These are phyloP conservation scores for Eupithecia centaureata DNA, from an alignment of 2,888 invertebrate genomes.

Conservation along the genomic window DNA sequence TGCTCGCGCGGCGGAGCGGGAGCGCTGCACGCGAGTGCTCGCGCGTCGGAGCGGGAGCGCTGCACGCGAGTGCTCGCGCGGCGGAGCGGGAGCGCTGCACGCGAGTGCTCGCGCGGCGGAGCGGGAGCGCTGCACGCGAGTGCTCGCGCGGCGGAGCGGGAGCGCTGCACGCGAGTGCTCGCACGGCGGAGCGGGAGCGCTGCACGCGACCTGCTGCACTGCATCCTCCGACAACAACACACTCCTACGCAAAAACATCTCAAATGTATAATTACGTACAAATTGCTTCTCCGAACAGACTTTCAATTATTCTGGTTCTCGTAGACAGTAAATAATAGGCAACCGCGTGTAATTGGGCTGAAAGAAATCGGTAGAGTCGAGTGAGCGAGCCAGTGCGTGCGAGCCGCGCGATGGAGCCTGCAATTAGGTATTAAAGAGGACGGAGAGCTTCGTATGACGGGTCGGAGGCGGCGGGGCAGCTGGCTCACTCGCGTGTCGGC, in stretches of 20 bases:
- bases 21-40: no score
- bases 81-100: no score
- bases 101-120: no score
- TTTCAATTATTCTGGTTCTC: slow-evolving; percentile 17
- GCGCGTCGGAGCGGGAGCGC: no score
- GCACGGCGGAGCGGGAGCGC: no score
- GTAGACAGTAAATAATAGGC: slow-evolving; percentile 32
- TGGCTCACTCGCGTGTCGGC: neutral
- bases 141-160: no score
- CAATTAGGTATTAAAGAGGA: slow-evolving; percentile 68
- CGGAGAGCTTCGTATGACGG: slow-evolving; percentile 23
- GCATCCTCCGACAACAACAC: neutral
- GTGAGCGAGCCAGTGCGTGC: neutral
- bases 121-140: no score
- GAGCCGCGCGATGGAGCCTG: slow-evolving; percentile 42
- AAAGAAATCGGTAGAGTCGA: slow-evolving; percentile 20
- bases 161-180: no score
- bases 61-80: no score
- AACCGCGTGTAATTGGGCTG: slow-evolving; percentile 26
- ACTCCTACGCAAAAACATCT: slow-evolving; percentile 12
- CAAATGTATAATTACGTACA: slow-evolving; percentile 21
- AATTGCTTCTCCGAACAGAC: slow-evolving; percentile 8
- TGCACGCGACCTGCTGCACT: no score
- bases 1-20: no score
- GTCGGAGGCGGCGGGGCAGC: slow-evolving; percentile 11